These are phyloP conservation scores for Noctua janthe DNA, from an alignment of 2,888 invertebrate genomes.

Conservation along the genomic window DNA sequence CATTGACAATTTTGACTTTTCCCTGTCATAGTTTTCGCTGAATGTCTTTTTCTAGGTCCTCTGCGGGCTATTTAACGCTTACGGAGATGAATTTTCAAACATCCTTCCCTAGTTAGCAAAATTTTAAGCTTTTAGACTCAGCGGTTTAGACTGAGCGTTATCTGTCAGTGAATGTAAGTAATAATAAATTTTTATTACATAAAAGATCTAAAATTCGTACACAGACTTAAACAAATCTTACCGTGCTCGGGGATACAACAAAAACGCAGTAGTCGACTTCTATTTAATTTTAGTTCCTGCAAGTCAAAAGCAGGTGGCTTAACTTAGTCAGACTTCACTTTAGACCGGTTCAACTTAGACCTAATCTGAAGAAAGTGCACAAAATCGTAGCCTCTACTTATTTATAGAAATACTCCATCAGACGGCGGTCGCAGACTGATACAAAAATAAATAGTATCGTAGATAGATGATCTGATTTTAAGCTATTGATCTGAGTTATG, in stretches of 20 bases:
- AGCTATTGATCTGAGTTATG: not conserved
- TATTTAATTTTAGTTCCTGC: not conserved
- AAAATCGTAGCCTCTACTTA: constrained; percentile 13
- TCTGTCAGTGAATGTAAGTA: not conserved
- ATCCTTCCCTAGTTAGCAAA: not conserved
- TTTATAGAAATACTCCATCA: constrained; percentile 23
- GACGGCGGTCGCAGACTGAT: not conserved
- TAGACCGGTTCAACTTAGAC: not conserved
- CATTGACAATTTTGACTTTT: too few species aligned
- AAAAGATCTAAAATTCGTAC: not conserved
- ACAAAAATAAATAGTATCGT: constrained; percentile 10
- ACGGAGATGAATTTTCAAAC: too few species aligned
- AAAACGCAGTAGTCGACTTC: not conserved
- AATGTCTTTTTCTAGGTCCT: not conserved
- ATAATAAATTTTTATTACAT: not conserved
- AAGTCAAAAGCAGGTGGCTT: not conserved
- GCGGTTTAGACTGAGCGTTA: not conserved
- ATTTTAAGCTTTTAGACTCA: not conserved
- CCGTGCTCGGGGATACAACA: not conserved
- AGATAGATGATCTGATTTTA: not conserved
- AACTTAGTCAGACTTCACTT: not conserved
- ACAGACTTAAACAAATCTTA: not conserved
- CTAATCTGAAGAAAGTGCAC: constrained; percentile 32
- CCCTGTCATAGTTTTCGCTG: not conserved
- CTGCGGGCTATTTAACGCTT: not conserved